Base-by-base conservation (phyloP, 2,888 invertebrate genomes). In the Drosophila neotestacea region DNA sequence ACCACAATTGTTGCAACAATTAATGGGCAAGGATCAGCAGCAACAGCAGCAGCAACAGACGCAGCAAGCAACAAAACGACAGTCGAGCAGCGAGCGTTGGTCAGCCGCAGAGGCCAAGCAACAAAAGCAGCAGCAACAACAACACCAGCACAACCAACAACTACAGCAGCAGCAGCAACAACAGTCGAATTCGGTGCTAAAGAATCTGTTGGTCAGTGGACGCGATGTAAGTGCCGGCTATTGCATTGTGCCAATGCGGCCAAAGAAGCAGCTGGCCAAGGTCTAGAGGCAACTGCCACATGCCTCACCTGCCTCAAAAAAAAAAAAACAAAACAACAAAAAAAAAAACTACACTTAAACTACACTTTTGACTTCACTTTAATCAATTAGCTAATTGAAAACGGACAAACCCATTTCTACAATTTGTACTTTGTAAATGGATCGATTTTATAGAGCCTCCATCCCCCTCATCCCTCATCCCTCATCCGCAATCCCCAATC, bases 151-250 rank as follows among this genome's bases (percentile, higher is more conserved):
- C 13, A 80, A 85, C 6, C 76, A 91, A 22, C 83, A 88, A 2
- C 84, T 89, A 1, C 89, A 92, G 7, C 94, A 94, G 73, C 80
- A 81, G 3, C 82, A 86, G 6, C 87, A 85, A 9, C 88, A 89
- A 64, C 84, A 91, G 47, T 92, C 92, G 13, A 91, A 92, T 47
- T 93, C 93, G 52, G 98, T 98, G 91, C 95, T 98, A 91, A 97
- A 97, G 96, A 98, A 98, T 94, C 95, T 98, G 85, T 94, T 98
- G 94, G 96, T 98, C 93, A 97, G 97, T 94, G 98, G 98, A 89
- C 98, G 97, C 93, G 98, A 98, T 93, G 96, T 97, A 92, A 96
- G 96, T 93, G 96, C 97, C 84, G 98, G 98, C 81, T 98, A 98
- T 93, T 97, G 97, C 93, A 94, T 96, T 93, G 95, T 96, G 92